Base-by-base conservation (phyloP, 2,113 vertebrate genomes). In the Castor canadensis region DNA sequence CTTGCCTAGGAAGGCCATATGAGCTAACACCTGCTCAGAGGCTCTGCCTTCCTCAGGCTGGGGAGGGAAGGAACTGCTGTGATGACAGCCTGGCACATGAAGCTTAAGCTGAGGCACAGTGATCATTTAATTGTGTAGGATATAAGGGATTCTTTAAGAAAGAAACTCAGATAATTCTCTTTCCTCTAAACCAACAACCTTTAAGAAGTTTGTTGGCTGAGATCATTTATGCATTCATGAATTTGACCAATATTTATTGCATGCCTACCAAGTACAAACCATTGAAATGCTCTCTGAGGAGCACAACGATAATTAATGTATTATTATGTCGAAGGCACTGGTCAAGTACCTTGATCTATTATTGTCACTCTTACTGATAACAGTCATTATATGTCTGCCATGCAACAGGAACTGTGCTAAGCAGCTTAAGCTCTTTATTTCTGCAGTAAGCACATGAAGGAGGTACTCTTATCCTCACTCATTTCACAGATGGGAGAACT, bases 401-500 rank as follows among this genome's bases (percentile, higher is more conserved):
- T 89, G 54, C 28, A 80, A 35, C 11, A 38, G 73, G 15, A 90
- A 52, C 75, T 66, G n/a, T 83, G 40, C 30, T 79, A 87, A 73
- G 64, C 20, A 85, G 20, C 58, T 94, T 75, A 64, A 60, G 13
- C 6, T 32, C 13, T 87, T 28, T 54, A 35, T 82, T 75, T 40
- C 85, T 83, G 64, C 19, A 91, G 60, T 38, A 54, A 64, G 9
- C 45, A 77, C 7, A 30, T 52, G 22, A 87, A 69, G 49, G 56
- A 56, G 30, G 24, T 71, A 24, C 9, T 76, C n/a, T 54, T n/a
- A 20, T 16, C 58, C 56, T 38, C 93, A 91, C 56, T 38, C 93
- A 91, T 87, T 93, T 89, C 69, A 85, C 49, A 87, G 89, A 26
- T 24, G 16, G 60, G 56, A 91, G 95, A 82, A 75, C 40, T 87